A percentile compares a stretch with the other conserved stretches of the same genome.
Conservation (phyloP, 1,140 invertebrate species). For the Pachyrhynchus sulphureomaculatus region DNA sequence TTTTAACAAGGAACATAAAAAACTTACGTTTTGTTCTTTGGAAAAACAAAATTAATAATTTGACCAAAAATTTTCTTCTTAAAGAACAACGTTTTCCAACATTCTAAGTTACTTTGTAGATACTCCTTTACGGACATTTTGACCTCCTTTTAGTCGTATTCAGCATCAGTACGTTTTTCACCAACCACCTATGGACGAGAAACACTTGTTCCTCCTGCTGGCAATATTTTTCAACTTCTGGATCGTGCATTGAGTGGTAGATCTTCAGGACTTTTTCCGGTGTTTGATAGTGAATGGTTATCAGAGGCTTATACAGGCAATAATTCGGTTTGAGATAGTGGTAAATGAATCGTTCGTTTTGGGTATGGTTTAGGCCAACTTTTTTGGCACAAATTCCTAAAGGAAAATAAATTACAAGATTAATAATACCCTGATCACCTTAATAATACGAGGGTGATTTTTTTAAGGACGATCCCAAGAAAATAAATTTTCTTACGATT, state of each 20-base stretch:
- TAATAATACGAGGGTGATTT: too few species aligned
- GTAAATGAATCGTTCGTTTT: constrained; percentile 32
- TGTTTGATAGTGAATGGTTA: constrained; percentile 30
- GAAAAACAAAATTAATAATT: too few species aligned
- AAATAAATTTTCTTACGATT: too few species aligned
- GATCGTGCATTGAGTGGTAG: constrained; percentile 10
- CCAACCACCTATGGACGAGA: constrained; percentile 29
- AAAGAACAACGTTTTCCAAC: too few species aligned
- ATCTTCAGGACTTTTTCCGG: constrained; percentile 27
- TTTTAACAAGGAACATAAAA: too few species aligned
- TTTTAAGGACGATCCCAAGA: too few species aligned
- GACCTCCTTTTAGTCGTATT: constrained; percentile 24
- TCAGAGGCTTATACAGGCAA: constrained; percentile 28
- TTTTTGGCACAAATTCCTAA: constrained; percentile 33
- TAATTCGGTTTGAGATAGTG: constrained; percentile 17
- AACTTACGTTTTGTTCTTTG: too few species aligned
- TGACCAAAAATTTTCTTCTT: too few species aligned
- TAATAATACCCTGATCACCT: too few species aligned
- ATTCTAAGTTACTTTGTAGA: too few species aligned
- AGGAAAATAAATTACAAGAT: too few species aligned
- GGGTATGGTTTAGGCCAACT: constrained; percentile 18
- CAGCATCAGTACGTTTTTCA: constrained; percentile 25
- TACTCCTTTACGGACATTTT: constrained; percentile 6
- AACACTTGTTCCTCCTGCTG: constrained; percentile 17
- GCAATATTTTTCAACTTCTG: constrained; percentile 23